These are phyloP conservation scores for Plecotus auritus DNA, from an alignment of 2,113 vertebrate species.

Conservation along the genomic window DNA sequence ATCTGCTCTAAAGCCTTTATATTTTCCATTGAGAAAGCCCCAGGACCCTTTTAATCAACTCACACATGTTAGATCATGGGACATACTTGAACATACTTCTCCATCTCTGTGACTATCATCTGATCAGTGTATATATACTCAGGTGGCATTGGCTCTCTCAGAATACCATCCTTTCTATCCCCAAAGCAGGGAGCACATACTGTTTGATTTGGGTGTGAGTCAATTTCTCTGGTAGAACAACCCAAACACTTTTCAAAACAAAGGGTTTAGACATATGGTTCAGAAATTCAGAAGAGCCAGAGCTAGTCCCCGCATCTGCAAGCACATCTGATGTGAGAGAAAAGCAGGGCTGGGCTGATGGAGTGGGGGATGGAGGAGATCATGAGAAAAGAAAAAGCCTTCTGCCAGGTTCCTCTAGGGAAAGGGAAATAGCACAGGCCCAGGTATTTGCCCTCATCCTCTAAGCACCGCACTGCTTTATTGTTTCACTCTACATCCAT, in stretches of 20 bases:
- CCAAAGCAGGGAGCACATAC: neutral
- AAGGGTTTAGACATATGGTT: neutral
- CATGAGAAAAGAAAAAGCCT: accelerated
- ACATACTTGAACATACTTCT: neutral
- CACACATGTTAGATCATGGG: neutral
- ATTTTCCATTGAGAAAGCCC: neutral
- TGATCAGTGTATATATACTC: neutral
- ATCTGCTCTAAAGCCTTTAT: neutral
- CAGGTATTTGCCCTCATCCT: neutral
- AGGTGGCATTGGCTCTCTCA: neutral
- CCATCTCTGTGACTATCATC: neutral
- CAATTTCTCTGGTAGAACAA: neutral
- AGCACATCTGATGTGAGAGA: neutral
- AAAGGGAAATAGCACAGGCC: too few relatives aligned
- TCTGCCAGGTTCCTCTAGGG: neutral
- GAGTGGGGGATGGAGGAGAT: neutral
- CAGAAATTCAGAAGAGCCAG: neutral
- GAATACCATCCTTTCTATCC: neutral
- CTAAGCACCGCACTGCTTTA: neutral
- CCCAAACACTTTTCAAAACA: neutral
- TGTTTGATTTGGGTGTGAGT: neutral
- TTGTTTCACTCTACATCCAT: neutral
- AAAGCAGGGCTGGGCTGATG: neutral
- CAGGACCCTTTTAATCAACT: neutral
- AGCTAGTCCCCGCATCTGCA: neutral